Evolutionary conservation across 1,140 invertebrate genomes (phyloP), one percentile per base, ranked within the genome.

Genomic region (Sinonovacula constricta): DNA sequence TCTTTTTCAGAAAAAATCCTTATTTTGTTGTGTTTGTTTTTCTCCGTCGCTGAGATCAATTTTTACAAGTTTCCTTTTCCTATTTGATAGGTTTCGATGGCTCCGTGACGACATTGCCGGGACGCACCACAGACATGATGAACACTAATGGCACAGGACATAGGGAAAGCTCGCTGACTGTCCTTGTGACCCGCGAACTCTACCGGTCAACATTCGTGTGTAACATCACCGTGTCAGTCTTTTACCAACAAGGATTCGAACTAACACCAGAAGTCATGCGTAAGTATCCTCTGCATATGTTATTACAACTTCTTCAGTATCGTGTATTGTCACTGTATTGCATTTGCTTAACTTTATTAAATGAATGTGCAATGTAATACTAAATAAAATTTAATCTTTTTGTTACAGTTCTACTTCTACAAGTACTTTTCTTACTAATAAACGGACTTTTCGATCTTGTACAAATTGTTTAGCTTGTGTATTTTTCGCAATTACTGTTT

Each of bases 71-170:
- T n/a, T n/a, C n/a, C n/a, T n/a, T n/a, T 45, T 45, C 7, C 7
- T 45, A 45, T 45, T 45, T 45, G 39, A 45, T 45, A 45, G 81
- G 54, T 59, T 31, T 63, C 3, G 36, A 77, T 30, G 60, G 59
- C 14, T 81, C 75, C 18, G 31, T 60, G n/a, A 81, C 75, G 14
- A 53, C 49, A 12, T 36, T 81, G 14, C 2, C 15, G 7, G 67
- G 78, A 14, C 33, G n/a, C 14, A 51, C 76, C 0, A 63, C 31
- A 10, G 81, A 82, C 22, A 66, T 26, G 14, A 57, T 26, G 0
- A 71, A 82, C 45, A 2, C 60, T 2, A 84, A 84, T 59, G 76
- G 79, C 0, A 82, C 80, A 1, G 71, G 78, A 56, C 56, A 62
- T 53, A 68, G 81, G 28, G 51, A 31, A 14, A 78, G 66, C 45